Percentiles rank a stretch among this genome's conserved stretches.
Evolutionary conservation across 2,888 invertebrate genomes (phyloP).

Genomic region (Pandemis cinnamomeana): DNA sequence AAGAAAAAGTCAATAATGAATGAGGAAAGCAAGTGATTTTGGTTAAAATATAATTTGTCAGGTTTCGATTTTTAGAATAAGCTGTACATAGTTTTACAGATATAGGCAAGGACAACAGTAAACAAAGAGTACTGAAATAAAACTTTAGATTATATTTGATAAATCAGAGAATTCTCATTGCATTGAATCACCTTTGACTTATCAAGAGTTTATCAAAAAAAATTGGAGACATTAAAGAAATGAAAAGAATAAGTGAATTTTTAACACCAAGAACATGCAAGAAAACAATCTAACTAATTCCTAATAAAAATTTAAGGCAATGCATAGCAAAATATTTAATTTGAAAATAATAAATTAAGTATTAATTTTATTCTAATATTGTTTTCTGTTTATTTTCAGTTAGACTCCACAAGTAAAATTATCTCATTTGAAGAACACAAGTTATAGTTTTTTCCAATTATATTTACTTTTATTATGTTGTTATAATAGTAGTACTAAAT

Average conservation of each 20-base stretch:
- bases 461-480: no score
- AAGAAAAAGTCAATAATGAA: conserved; percentile 56
- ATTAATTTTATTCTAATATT: not conserved
- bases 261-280: conserved; percentile 5
- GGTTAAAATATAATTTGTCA: not conserved
- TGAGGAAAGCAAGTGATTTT: not conserved
- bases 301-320: not conserved
- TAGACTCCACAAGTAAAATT: not conserved
- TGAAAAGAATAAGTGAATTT: not conserved
- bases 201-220: not conserved
- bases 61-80: not conserved
- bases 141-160: not conserved
- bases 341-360: not conserved
- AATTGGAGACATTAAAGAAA: not conserved
- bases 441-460: no score
- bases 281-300: not conserved
- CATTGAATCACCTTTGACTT: not conserved
- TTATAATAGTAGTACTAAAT: no score
- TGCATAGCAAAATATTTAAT: not conserved
- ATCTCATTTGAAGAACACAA: not conserved
- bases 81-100: not conserved
- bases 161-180: not conserved
- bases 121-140: not conserved
- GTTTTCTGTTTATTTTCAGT: not conserved
- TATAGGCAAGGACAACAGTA: not conserved